Base-by-base conservation (phyloP, 2,797 vertebrate genomes). In the Cryptoprocta ferox region DNA sequence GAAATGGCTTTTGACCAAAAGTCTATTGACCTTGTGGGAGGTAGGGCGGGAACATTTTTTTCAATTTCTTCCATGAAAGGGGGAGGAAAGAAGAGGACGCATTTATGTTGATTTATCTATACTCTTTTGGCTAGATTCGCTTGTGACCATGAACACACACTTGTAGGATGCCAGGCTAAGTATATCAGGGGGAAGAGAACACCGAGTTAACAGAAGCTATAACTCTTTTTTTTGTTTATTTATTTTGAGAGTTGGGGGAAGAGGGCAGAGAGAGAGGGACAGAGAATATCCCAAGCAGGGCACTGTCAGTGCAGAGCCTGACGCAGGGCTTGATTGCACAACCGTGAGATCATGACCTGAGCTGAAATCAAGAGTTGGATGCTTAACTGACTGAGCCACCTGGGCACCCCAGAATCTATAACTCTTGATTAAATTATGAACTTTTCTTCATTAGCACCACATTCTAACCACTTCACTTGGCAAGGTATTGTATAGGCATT, bases 381-480 rank as follows among this genome's bases (percentile, higher is more conserved):
- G 56, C 56, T 24, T 24, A 59, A 59, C 21, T 59, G 56, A 59
- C 56, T 59, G 56, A 24, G 56, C 56, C 21, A 59, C 21, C 56
- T 2, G 21, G 56, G 56, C 7, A 19, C 53, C 53, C 53, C 35
- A 73, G 76, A 92, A 95, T 84, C 65, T 63, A n/a, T 83, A 94
- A 48, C 32, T 89, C n/a, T 61, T 84, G 81, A 89, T 32, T 82
- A 63, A 95, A 95, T 87, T n/a, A 61, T 81, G 95, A 96, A 82
- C 35, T 86, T 84, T 87, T 65, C 35, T 48, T 91, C 63, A 89
- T 94, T 92, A 92, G 63, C 10, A n/a, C 86, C 59, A 78, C 15
- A 79, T 24, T 88, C 53, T 86, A 71, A 80, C 61, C 19, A 76
- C 42, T 86, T 86, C 24, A 24, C 76, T 86, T 92, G 65, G 94